A percentile compares a stretch with the other conserved stretches of the same genome.
phyloP scores from a whole-genome alignment of 2,797 vertebrate species.

The Acipenser transmontanus region DNA sequence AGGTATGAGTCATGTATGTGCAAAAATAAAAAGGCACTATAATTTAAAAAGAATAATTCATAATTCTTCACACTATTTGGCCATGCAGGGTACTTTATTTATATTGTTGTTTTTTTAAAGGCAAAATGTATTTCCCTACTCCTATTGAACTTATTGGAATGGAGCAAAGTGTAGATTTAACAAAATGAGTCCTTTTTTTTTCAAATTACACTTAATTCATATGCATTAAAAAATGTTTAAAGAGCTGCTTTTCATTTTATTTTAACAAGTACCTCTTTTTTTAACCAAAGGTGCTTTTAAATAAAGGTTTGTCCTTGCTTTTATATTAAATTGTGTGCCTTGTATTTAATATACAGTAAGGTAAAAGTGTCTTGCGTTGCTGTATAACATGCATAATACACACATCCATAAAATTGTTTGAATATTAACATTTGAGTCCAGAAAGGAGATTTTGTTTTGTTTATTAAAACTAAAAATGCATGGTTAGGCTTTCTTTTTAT shows the following conservation, averaged over 20 bases:
- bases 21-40: neutral
- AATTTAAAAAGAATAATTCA: neutral
- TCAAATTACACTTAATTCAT: neutral
- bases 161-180: too few species aligned
- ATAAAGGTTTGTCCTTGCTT: slow-evolving; percentile 46
- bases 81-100: neutral
- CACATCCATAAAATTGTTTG: neutral
- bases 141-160: too few species aligned
- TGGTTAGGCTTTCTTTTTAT: too few species aligned
- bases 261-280: slow-evolving; percentile 59
- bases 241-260: neutral
- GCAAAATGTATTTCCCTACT: neutral
- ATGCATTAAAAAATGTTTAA: neutral
- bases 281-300: slow-evolving; percentile 78
- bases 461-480: neutral
- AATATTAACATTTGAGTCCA: neutral
- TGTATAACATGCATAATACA: neutral
- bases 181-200: too few species aligned
- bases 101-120: neutral
- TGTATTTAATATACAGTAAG: slow-evolving; percentile 66
- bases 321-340: slow-evolving; percentile 68
- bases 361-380: slow-evolving; percentile 16
- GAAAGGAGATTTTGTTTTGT: neutral
- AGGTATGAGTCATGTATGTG: neutral
- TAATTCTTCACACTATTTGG: neutral